A percentile compares a stretch with the other conserved stretches of the same genome.
phyloP scores from a whole-genome alignment of 2,888 invertebrate species.

The Reticulitermes lucifugus region DNA sequence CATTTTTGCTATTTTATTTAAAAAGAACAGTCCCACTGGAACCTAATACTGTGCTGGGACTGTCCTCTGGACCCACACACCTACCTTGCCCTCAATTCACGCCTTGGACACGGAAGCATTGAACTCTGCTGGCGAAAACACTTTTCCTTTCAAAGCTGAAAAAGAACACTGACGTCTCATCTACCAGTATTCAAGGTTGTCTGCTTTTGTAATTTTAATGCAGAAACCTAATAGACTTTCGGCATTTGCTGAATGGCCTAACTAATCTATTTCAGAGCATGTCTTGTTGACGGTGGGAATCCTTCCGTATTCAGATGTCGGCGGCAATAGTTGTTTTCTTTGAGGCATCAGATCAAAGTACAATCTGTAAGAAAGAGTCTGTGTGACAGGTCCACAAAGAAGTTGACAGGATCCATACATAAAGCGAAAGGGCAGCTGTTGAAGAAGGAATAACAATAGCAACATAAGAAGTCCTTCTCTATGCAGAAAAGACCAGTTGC shows the following conservation, averaged over 20 bases:
- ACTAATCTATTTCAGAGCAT: slow-evolving; percentile 8
- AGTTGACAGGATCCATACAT: slow-evolving; percentile 46
- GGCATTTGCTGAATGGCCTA: slow-evolving; percentile 27
- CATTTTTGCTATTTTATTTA: no score
- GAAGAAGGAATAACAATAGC: slow-evolving; percentile 34
- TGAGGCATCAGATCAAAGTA: slow-evolving; percentile 16
- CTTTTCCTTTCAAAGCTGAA: no score
- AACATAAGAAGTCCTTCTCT: slow-evolving; percentile 13
- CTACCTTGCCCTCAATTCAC: no score
- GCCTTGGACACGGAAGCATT: no score
- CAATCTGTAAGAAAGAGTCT: slow-evolving; percentile 46
- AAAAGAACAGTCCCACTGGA: no score
- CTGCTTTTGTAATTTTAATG: slow-evolving; percentile 12
- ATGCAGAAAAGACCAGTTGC: slow-evolving; percentile 31
- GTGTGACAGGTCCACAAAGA: slow-evolving; percentile 46
- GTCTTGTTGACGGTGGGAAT: slow-evolving; percentile 26
- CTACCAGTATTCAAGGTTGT: neutral
- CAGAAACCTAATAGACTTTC: slow-evolving; percentile 22
- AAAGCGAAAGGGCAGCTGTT: slow-evolving; percentile 47
- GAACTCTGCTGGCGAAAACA: no score
- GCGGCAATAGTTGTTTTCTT: neutral
- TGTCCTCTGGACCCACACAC: no score
- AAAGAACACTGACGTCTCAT: no score
- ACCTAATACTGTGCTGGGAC: no score
- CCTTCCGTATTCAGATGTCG: slow-evolving; percentile 21